phyloP scores from a whole-genome alignment of 2,797 vertebrate genomes.

The Xenopus petersii region DNA sequence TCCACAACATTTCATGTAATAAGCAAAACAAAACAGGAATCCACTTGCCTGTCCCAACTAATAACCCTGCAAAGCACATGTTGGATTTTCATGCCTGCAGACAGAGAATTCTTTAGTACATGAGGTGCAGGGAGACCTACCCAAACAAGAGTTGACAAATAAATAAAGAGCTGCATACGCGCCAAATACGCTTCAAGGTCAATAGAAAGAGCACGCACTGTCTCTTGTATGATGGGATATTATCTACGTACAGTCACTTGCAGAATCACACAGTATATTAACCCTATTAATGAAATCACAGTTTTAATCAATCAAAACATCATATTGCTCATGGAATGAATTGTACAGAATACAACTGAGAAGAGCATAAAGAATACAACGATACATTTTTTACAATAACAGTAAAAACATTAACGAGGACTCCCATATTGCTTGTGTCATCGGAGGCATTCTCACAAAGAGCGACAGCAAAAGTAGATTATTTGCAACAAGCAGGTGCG shows the following conservation, averaged over 20 bases:
- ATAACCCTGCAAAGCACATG: background rate
- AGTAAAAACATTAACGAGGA: no score
- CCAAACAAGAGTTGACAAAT: background rate
- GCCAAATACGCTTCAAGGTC: slow-evolving; percentile 12
- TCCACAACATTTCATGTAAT: slow-evolving; percentile 15
- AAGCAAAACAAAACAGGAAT: slow-evolving; percentile 24
- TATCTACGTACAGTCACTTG: background rate
- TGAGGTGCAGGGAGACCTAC: background rate
- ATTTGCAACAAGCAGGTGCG: no score
- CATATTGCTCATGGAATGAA: no score
- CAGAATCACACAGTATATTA: background rate
- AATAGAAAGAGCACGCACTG: background rate
- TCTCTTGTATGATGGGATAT: background rate
- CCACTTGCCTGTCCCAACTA: background rate
- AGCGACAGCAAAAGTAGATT: no score
- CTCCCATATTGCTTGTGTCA: no score
- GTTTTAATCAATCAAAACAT: background rate
- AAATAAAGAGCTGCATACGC: background rate
- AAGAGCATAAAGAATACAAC: no score
- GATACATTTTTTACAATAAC: no score
- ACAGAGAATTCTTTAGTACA: background rate
- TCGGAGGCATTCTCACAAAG: no score
- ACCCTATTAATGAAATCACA: background rate
- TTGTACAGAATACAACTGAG: no score
- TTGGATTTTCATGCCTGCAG: background rate